phyloP scores from a whole-genome alignment of 2,888 invertebrate species.

The Euplexia lucipara region DNA sequence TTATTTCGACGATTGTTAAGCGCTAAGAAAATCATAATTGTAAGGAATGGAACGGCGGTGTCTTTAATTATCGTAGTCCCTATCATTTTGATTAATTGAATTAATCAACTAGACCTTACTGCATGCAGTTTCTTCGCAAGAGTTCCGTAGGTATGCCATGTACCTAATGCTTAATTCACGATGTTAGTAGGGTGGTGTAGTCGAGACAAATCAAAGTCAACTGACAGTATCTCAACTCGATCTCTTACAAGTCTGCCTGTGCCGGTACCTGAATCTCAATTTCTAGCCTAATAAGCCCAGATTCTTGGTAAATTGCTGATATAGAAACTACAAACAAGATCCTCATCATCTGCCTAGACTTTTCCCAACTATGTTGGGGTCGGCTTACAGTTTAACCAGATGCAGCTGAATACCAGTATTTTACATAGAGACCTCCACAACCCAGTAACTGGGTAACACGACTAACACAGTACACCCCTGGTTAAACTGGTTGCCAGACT shows the following conservation, averaged over 20 bases:
- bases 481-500: too few species aligned
- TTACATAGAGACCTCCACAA: too few species aligned
- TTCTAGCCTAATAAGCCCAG: neutral
- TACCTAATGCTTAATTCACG: neutral
- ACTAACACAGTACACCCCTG: too few species aligned
- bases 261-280: neutral
- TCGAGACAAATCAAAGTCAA: neutral
- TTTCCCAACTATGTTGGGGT: too few species aligned
- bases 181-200: neutral
- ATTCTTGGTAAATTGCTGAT: neutral
- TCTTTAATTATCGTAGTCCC: constrained; percentile 30
- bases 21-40: constrained; percentile 40
- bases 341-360: too few species aligned
- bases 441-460: too few species aligned
- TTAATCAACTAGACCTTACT: constrained; percentile 13
- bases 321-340: constrained; percentile 4
- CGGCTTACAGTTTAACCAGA: too few species aligned
- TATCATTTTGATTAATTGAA: constrained; percentile 26
- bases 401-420: too few species aligned
- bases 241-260: constrained; percentile 13
- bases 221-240: neutral
- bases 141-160: neutral
- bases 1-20: constrained; percentile 28
- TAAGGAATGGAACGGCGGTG: constrained; percentile 25
- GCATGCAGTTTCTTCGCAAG: neutral